Evolutionary conservation across 1,140 invertebrate species (phyloP).

Genomic region (Neodiprion pinetum): DNA sequence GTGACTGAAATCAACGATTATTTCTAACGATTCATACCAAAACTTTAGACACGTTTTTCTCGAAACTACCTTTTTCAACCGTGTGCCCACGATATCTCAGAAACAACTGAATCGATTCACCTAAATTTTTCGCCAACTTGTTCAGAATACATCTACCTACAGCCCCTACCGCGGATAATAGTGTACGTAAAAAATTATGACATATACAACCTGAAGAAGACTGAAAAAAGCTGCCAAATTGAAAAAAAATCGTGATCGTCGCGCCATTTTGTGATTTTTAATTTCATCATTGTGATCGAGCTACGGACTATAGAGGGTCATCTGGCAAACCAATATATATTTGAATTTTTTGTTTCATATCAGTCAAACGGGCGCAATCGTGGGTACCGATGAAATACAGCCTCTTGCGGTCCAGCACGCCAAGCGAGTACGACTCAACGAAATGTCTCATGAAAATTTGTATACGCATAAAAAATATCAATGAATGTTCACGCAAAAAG

Average conservation of each 20-base stretch:
- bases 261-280: slow-evolving; percentile 6
- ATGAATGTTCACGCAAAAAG: not conserved
- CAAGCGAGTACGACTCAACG: not conserved
- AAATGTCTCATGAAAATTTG: not conserved
- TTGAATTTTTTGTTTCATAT: not conserved
- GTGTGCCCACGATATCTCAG: not conserved
- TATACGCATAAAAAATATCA: not conserved
- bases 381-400: not conserved
- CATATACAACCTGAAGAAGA: not conserved
- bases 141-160: slow-evolving; percentile 5
- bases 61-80: not conserved
- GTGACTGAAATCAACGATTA: slow-evolving; percentile 7
- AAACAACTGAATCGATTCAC: not conserved
- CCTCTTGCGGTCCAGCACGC: slow-evolving; percentile 3
- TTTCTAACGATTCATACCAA: slow-evolving; percentile 4
- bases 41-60: slow-evolving; percentile 2
- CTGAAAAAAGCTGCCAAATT: slow-evolving; percentile 11
- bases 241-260: not conserved
- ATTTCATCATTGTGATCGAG: not conserved
- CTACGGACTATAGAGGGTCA: slow-evolving; percentile 1
- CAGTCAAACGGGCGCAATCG: slow-evolving; percentile 7
- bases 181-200: slow-evolving; percentile 7
- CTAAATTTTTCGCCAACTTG: not conserved
- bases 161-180: slow-evolving; percentile 13
- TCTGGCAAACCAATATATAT: not conserved